phyloP scores from a whole-genome alignment of 2,113 vertebrate species.

The Dunckerocampus dactyliophorus region DNA sequence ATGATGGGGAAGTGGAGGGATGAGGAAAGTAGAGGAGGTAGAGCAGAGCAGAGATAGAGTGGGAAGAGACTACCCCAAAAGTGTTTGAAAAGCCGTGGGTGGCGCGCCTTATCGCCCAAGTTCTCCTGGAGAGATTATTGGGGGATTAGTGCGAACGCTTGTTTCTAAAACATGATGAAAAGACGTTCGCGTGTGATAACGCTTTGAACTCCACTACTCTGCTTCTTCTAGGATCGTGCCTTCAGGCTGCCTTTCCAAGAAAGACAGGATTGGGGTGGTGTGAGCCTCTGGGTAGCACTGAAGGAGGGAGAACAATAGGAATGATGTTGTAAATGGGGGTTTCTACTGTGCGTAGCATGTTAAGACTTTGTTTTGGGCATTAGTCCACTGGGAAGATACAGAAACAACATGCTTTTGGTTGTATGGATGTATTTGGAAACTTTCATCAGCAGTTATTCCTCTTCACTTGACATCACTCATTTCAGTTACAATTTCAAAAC shows the following conservation, averaged over 20 bases:
- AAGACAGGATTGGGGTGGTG: constrained; percentile 47
- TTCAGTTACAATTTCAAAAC: constrained; percentile 28
- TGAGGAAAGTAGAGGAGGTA: constrained; percentile 22
- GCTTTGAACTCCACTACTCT: constrained; percentile 75
- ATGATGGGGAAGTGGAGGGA: constrained; percentile 33
- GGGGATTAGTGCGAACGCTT: constrained; percentile 78
- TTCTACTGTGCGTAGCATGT: constrained; percentile 1
- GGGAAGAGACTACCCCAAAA: constrained; percentile 63
- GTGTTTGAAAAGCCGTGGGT: constrained; percentile 75
- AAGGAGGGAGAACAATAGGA: constrained; percentile 35
- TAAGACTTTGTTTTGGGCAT: constrained; percentile 10
- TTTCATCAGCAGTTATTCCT: neutral
- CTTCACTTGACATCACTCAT: constrained; percentile 1
- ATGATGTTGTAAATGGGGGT: constrained; percentile 15
- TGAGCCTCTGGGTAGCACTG: constrained; percentile 27
- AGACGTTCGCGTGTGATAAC: constrained; percentile 73
- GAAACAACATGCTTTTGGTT: neutral
- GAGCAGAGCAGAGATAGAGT: constrained; percentile 43
- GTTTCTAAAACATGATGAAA: constrained; percentile 84
- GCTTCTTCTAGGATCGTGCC: constrained; percentile 71
- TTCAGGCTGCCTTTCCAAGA: constrained; percentile 62
- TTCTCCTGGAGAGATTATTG: constrained; percentile 81
- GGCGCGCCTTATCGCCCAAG: constrained; percentile 74
- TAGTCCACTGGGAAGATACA: constrained; percentile 8
- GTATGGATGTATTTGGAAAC: constrained; percentile 24